Conservation (phyloP, 2,113 vertebrate species). For the Noctilio leporinus region DNA sequence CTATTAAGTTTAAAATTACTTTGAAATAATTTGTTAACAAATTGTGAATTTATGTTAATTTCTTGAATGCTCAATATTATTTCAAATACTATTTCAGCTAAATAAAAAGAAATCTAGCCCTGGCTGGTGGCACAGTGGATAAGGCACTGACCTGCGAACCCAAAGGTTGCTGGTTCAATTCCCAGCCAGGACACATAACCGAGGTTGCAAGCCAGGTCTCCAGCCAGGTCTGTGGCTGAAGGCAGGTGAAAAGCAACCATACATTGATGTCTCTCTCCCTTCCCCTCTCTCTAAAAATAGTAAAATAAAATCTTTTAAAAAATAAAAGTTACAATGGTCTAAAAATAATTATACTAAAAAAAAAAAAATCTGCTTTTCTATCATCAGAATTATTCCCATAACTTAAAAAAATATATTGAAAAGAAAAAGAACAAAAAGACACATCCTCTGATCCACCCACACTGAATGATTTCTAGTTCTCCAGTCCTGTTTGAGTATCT, state of each 20-base stretch:
- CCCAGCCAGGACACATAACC: too few relatives aligned
- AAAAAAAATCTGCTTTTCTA: neutral
- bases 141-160: too few relatives aligned
- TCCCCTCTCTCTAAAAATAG: too few relatives aligned
- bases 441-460: neutral
- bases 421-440: neutral
- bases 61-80: neutral
- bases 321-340: too few relatives aligned
- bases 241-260: too few relatives aligned
- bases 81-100: neutral
- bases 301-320: too few relatives aligned
- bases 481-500: neutral
- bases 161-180: too few relatives aligned
- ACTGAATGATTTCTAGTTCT: neutral
- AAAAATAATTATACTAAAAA: too few relatives aligned
- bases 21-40: neutral
- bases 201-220: too few relatives aligned
- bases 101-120: neutral
- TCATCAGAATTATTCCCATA: neutral
- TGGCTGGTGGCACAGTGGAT: too few relatives aligned
- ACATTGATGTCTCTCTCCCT: too few relatives aligned
- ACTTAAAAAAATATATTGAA: neutral
- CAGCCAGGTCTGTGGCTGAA: too few relatives aligned
- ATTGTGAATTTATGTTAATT: neutral
- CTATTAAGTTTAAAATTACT: neutral